Base-by-base conservation (phyloP, 1,140 invertebrate genomes). In the Ganaspis sp. region DNA sequence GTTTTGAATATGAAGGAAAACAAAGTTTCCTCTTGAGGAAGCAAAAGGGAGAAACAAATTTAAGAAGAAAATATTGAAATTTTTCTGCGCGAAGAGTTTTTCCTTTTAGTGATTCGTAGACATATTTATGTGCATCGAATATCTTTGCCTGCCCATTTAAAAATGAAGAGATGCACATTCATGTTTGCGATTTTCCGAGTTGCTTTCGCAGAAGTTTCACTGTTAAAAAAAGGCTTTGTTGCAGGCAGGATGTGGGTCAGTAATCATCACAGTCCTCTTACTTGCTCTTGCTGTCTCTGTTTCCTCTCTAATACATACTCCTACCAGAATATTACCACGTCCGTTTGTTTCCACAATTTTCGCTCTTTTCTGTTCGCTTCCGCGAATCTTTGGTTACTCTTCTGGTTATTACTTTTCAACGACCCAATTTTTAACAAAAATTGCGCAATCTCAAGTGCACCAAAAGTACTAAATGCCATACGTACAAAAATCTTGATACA, bases 221-320 rank as follows among this genome's bases (percentile, higher is more conserved):
- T 21, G 76, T 45, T 53, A 79, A 81, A 72, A 49, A 70, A 80
- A 72, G 26, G 77, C 81, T 81, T 84, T 85, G 79, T 81, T 81
- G 77, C 77, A 54, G 78, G 69, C 64, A 70, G 83, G 72, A 85
- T 83, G 71, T 84, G 81, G 82, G 81, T 85, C 84, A 84, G 82
- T 85, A 85, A 84, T 85, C 81, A 85, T 70, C 72, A 40, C 70
- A 82, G 74, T 80, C 54, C n/a, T n/a, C n/a, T n/a, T n/a, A n/a
- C n/a, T n/a, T n/a, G n/a, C n/a, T 74, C 38, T 29, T 69, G 12
- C 38, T 73, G 73, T 58, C 78, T 84, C 72, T 79, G 58, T 81
- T 77, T 79, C 70, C 78, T 74, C 37, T 69, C 74, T 77, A 4
- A 45, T n/a, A 42, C 8, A 58, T 9, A 64, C 58, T 26, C 58